Base-by-base conservation (phyloP, 2,888 invertebrate genomes). In the Parochlus steinenii region DNA sequence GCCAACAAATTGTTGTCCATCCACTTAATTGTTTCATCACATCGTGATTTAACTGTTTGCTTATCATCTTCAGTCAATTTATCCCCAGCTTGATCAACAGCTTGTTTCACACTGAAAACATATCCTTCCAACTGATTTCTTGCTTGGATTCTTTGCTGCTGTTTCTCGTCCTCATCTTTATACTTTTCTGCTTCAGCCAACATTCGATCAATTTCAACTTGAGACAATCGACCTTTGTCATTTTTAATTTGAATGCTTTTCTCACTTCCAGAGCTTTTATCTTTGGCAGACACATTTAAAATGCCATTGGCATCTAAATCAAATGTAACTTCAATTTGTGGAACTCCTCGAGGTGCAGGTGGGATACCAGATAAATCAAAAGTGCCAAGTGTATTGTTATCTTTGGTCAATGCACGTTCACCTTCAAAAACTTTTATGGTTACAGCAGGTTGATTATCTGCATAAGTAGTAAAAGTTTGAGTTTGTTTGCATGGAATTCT, bases 241-340 rank as follows among this genome's bases (percentile, higher is more conserved):
- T 86, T 87, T 4, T 79, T 79, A 39, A 87, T 87, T 19, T 81
- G 83, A 42, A 87, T 85, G 47, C 75, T 72, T 50, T 82, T 80
- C 1, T 72, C 71, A 39, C 71, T 74, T 2, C 85, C 85, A 1
- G 83, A 81, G 44, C 81, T 78, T 46, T 65, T 71, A 47, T 87
- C 86, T 47, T 71, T 68, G 8, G 81, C 81, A 5, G 70, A 74
- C 0, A 82, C 81, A 48, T 83, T 77, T 3, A 86, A 54, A 40
- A 90, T 90, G 40, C 89, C 87, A 50, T 90, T 87, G 11, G 86
- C 86, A 47, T 89, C 87, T 36, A 89, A 64, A 52, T 89, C 86
- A 45, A 89, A 89, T 2, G 83, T 80, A 0, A 86, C 80, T 55
- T 77, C 63, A 40, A 70, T 67, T 43, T 63, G 54, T 4, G 63